Evolutionary conservation across 2,797 vertebrate genomes (phyloP), one percentile per base, ranked within the genome.

Genomic region (Sandelia bainsii): DNA sequence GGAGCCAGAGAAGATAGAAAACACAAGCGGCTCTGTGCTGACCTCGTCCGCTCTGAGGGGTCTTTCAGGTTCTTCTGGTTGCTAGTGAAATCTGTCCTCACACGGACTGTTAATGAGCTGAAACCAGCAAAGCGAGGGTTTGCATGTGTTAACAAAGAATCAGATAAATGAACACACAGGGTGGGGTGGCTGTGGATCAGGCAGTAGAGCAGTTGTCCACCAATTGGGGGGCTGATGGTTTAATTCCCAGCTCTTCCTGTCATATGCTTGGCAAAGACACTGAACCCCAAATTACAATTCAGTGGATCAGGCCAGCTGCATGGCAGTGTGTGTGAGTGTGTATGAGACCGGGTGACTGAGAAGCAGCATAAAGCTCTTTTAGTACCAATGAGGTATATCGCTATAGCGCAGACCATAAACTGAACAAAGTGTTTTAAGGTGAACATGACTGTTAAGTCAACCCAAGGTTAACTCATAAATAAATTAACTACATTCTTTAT

Each of bases 21-120:
- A 91, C 77, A 91, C 82, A 84, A 70, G 77, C 61, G 57, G 62
- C 86, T 87, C 81, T 89, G 87, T 90, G 74, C 65, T 37, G 71
- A 76, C 75, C 19, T 40, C 34, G 6, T 83, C 67, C 69, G 4
- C 75, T 88, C 74, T 87, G 83, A 88, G 85, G 84, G 68, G 74
- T 49, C 88, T 86, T 90, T 88, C 86, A 89, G 83, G 67, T 39
- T 64, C 64, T 39, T 60, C 71, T 39, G 32, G 45, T 51, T 80
- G 76, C 67, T 32, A 77, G 66, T 63, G 52, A 56, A 54, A 70
- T 63, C 64, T 69, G 75, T 52, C 29, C 83, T 75, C 75, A 34
- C 65, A 17, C 50, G 50, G 84, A 62, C 72, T 81, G 62, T 50
- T 72, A 84, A 82, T 81, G 75, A 84, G 75, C 75, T 61, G 61